phyloP scores from a whole-genome alignment of 2,797 vertebrate species.

The Peromyscus eremicus region DNA sequence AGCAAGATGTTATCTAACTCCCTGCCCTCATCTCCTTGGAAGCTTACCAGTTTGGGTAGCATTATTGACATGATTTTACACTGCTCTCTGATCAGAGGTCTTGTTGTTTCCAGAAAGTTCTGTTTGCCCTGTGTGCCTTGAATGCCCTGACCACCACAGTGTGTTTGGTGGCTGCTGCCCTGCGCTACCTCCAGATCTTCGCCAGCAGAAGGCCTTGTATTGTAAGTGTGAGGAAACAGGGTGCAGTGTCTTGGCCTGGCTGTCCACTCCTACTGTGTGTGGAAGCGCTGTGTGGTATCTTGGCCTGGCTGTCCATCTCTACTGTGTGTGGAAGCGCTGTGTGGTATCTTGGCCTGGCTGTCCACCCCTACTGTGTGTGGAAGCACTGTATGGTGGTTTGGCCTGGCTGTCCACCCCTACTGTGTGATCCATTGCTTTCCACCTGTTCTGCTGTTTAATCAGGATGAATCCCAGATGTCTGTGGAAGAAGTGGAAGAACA shows the following conservation, averaged over 20 bases:
- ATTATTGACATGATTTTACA: neutral
- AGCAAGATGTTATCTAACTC: neutral
- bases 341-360: fast-evolving
- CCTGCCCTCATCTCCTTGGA: neutral
- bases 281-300: neutral
- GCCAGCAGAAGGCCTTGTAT: constrained; percentile 87
- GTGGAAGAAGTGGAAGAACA: constrained; percentile 90
- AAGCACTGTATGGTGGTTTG: fast-evolving
- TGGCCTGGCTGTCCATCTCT: neutral
- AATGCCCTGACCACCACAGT: constrained; percentile 92
- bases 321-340: too few relatives aligned
- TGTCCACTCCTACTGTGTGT: constrained; percentile 66
- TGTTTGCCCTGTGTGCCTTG: constrained; percentile 92
- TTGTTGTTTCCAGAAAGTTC: constrained; percentile 90
- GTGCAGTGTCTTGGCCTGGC: neutral
- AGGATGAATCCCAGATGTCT: constrained; percentile 89
- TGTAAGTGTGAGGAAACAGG: constrained; percentile 87
- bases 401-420: neutral
- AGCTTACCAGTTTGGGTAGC: neutral
- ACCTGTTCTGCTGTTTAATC: constrained; percentile 58
- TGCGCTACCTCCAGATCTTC: constrained; percentile 92
- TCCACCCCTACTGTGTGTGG: constrained; percentile 70
- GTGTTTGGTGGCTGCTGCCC: constrained; percentile 90
- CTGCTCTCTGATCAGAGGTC: neutral
- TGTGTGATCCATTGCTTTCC: neutral